Percentiles rank a stretch among this genome's conserved stretches.
phyloP scores from a whole-genome alignment of 2,888 invertebrate genomes.

The Drosophila neotestacea region DNA sequence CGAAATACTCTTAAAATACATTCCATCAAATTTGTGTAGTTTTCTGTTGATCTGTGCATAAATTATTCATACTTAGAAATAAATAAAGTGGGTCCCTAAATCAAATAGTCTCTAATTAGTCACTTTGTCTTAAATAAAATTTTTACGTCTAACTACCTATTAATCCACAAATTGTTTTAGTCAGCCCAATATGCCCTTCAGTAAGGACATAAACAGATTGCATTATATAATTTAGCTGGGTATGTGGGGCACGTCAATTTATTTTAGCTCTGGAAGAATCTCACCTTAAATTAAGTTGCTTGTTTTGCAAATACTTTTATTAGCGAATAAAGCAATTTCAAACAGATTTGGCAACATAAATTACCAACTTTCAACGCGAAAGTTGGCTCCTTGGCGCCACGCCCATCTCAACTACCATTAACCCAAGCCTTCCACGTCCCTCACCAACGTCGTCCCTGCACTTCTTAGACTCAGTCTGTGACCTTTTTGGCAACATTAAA shows the following conservation, averaged over 20 bases:
- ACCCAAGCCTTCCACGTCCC: slow-evolving; percentile 5
- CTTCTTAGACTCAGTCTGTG: slow-evolving; percentile 29
- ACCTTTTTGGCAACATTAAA: slow-evolving; percentile 80
- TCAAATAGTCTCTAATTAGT: no score
- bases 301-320: slow-evolving; percentile 63
- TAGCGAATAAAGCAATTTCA: slow-evolving; percentile 69
- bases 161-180: no score
- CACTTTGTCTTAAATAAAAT: no score
- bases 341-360: slow-evolving; percentile 74
- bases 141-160: no score
- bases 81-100: no score
- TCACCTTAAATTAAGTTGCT: slow-evolving; percentile 59
- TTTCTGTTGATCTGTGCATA: no score
- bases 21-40: slow-evolving; percentile 2
- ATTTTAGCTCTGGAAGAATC: slow-evolving; percentile 9
- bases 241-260: slow-evolving; percentile 2
- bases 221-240: no score
- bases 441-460: neutral
- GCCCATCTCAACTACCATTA: slow-evolving; percentile 48
- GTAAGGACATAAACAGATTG: no score
- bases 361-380: slow-evolving; percentile 53
- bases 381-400: slow-evolving; percentile 49
- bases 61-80: no score
- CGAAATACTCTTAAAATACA: neutral
- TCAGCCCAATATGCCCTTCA: no score